These are phyloP conservation scores for Drosophila cardini DNA, from an alignment of 1,140 invertebrate species.

Conservation along the genomic window DNA sequence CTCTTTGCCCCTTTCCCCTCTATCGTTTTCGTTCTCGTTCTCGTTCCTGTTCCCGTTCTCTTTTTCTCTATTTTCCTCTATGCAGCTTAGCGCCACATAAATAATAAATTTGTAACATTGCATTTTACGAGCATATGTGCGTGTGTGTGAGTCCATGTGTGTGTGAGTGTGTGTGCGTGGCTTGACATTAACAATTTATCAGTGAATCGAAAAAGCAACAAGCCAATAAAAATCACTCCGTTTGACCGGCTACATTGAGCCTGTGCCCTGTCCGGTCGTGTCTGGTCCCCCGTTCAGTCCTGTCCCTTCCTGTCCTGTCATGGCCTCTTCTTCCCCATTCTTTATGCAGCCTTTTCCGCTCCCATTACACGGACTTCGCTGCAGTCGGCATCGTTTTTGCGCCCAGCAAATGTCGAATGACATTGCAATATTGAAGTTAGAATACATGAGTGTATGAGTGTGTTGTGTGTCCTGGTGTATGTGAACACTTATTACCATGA, in stretches of 20 bases:
- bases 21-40: not conserved
- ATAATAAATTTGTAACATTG: conserved; percentile 79
- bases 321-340: not conserved
- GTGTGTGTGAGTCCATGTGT: conserved; percentile 19
- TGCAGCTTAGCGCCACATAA: conserved; percentile 74
- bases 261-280: conserved; percentile 8
- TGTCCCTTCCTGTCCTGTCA: not conserved
- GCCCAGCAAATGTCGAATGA: conserved; percentile 62
- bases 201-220: conserved; percentile 78
- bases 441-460: conserved; percentile 26
- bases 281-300: no score
- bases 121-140: conserved; percentile 56
- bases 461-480: not conserved
- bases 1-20: not conserved
- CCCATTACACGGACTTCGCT: conserved; percentile 12
- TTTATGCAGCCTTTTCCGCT: not conserved
- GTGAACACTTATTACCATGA: not conserved
- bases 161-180: conserved; percentile 40
- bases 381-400: conserved; percentile 33
- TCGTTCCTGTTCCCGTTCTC: not conserved
- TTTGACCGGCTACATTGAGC: conserved; percentile 72
- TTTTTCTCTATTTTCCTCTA: conserved; percentile 14
- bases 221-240: conserved; percentile 80
- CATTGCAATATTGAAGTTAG: conserved; percentile 67
- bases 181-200: conserved; percentile 79